Conservation (phyloP, 2,797 vertebrate species). For the Pteronotus mesoamericanus region DNA sequence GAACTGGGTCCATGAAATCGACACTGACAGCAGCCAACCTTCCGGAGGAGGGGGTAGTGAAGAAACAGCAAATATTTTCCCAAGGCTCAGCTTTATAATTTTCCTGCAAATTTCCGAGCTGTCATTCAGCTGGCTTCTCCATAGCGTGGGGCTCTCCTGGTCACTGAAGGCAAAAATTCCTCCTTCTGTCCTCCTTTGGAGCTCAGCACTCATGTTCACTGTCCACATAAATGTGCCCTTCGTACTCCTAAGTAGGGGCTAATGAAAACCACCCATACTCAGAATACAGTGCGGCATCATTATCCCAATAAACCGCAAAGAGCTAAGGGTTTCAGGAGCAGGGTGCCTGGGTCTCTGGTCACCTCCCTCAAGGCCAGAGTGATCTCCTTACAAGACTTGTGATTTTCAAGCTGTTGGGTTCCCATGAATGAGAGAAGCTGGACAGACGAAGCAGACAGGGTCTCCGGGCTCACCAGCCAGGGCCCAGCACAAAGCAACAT, state of each 20-base stretch:
- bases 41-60: neutral
- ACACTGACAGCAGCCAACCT: slow-evolving; percentile 39
- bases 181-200: neutral
- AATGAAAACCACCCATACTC: neutral
- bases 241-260: neutral
- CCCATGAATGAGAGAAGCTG: neutral
- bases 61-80: slow-evolving; percentile 41
- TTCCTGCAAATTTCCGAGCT: slow-evolving; percentile 56
- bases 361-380: neutral
- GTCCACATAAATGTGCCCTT: neutral
- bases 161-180: neutral
- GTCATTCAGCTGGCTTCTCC: neutral
- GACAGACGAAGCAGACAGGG: neutral
- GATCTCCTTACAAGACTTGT: neutral
- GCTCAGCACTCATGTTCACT: neutral
- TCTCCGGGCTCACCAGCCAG: neutral
- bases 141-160: neutral
- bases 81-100: slow-evolving; percentile 15
- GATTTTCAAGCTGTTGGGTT: neutral
- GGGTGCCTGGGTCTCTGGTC: neutral
- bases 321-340: neutral
- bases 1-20: neutral
- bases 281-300: neutral
- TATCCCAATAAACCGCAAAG: neutral
- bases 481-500: neutral